Evolutionary conservation across 2,797 vertebrate genomes (phyloP).

Genomic region (Masticophis lateralis): DNA sequence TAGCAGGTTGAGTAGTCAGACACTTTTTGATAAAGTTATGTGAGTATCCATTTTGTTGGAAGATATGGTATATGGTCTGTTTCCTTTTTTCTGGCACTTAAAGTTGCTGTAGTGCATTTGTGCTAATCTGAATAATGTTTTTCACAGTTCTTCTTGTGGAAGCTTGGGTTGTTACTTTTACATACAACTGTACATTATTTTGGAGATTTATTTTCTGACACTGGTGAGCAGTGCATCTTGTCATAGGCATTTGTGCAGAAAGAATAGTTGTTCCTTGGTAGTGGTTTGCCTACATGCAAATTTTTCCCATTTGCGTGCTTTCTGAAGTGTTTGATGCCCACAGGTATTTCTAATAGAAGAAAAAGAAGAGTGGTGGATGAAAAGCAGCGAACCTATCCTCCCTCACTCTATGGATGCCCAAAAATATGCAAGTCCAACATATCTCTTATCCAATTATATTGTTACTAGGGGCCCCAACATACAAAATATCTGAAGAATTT

Average conservation of each 20-base stretch:
- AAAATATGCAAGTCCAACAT: not conserved
- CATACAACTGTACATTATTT: not conserved
- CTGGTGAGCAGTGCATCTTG: not conserved
- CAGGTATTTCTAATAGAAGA: not conserved
- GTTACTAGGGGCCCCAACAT: not conserved
- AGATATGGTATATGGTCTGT: too few species aligned
- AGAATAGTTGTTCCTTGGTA: not conserved
- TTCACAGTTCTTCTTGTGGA: not conserved
- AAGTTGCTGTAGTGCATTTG: not conserved
- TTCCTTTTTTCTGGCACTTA: too few species aligned
- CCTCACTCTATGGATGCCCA: not conserved
- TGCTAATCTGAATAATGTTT: not conserved
- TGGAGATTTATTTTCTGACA: not conserved
- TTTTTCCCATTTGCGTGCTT: not conserved
- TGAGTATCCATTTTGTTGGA: too few species aligned
- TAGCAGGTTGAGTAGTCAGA: too few species aligned
- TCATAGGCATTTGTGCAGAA: not conserved
- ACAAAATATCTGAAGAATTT: not conserved
- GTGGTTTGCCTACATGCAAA: not conserved
- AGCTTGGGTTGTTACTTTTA: not conserved
- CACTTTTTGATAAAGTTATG: too few species aligned
- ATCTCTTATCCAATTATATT: not conserved
- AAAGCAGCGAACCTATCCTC: not conserved
- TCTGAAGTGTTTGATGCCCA: not conserved
- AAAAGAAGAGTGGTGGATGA: not conserved